Evolutionary conservation across 1,140 invertebrate genomes (phyloP).

Genomic region (Bradynema listronoti): DNA sequence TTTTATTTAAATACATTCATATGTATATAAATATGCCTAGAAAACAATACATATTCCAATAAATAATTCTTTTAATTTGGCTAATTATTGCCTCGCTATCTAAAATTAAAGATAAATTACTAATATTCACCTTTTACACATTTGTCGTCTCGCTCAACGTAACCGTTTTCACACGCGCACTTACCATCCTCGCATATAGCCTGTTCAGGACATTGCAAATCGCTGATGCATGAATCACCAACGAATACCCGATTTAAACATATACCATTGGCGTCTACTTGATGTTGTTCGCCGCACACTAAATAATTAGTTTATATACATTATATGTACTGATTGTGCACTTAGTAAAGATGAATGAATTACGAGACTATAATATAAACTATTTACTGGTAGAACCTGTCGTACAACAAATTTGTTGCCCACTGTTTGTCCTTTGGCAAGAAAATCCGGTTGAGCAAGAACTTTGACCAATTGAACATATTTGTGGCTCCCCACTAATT

Average conservation of each 20-base stretch:
- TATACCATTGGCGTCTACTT: constrained; percentile 52
- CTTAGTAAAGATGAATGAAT: constrained; percentile 3
- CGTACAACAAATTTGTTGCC: constrained; percentile 54
- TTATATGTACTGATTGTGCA: no score
- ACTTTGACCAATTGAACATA: constrained; percentile 53
- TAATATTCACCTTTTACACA: constrained; percentile 39
- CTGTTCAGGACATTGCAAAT: constrained; percentile 45
- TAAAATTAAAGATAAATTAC: no score
- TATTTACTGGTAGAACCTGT: constrained; percentile 43
- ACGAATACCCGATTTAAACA: constrained; percentile 48
- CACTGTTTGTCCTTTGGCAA: constrained; percentile 47
- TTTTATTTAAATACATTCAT: background rate
- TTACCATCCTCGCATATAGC: constrained; percentile 47
- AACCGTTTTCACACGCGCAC: constrained; percentile 41
- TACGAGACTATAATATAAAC: background rate
- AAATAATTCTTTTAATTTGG: no score
- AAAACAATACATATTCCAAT: no score
- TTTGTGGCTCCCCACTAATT: constrained; percentile 55
- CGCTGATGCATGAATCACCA: constrained; percentile 46
- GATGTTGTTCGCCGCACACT: constrained; percentile 50
- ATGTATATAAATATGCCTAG: no score
- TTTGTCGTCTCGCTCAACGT: constrained; percentile 25
- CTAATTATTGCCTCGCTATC: no score
- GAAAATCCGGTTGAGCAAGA: constrained; percentile 55
- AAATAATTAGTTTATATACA: no score